Evolutionary conservation across 2,888 invertebrate genomes (phyloP).

Genomic region (Suillia variegata): DNA sequence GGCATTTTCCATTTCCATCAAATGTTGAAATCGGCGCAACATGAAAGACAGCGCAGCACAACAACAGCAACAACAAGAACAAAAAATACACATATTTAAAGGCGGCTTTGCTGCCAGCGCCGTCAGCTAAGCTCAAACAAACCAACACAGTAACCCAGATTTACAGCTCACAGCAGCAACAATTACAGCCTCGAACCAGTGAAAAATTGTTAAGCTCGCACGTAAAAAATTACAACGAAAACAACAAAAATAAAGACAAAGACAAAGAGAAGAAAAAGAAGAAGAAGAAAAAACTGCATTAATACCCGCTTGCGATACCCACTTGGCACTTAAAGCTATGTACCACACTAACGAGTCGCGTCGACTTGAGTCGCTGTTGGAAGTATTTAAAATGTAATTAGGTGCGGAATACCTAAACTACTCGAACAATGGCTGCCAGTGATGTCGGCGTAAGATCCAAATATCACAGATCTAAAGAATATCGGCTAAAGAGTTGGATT

Average conservation of each 20-base stretch:
- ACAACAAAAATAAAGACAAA: too few relatives aligned
- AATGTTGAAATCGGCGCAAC: conserved; percentile 8
- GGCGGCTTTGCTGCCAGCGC: background rate
- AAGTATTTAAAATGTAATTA: background rate
- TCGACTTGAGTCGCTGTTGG: background rate
- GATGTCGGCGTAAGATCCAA: background rate
- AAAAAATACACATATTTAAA: background rate
- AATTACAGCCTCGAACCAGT: conserved; percentile 9
- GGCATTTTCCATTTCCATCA: conserved; percentile 31
- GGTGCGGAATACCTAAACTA: too few relatives aligned
- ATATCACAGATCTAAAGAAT: too few relatives aligned
- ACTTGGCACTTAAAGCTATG: too few relatives aligned
- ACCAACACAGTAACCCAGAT: conserved; percentile 19
- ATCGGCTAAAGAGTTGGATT: too few relatives aligned
- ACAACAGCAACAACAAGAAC: background rate
- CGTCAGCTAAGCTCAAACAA: background rate
- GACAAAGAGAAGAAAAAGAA: background rate
- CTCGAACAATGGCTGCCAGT: too few relatives aligned
- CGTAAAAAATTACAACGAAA: too few relatives aligned
- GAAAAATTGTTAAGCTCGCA: too few relatives aligned
- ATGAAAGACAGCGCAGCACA: background rate
- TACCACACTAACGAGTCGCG: background rate
- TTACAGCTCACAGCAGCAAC: background rate
- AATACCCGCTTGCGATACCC: background rate
- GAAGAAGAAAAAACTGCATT: conserved; percentile 3